These are phyloP conservation scores for Hyposoter dolosus DNA, from an alignment of 2,888 invertebrate species.

Conservation along the genomic window DNA sequence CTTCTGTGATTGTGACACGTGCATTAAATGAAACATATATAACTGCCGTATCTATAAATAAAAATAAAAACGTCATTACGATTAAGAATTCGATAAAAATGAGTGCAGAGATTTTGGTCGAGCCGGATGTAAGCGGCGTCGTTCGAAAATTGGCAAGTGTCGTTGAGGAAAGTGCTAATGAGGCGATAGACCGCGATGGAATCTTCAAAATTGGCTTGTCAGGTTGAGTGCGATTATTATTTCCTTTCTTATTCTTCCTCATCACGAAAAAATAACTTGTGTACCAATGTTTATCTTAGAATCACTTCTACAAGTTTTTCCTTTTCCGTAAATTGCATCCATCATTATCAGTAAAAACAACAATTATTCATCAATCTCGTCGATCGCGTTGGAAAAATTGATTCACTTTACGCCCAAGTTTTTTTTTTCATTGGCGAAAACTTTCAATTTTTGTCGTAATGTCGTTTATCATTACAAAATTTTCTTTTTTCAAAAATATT, in stretches of 20 bases:
- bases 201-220: slow-evolving; percentile 92
- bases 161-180: slow-evolving; percentile 89
- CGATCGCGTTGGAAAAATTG: too few species aligned
- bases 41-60: slow-evolving; percentile 1
- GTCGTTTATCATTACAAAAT: background rate
- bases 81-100: background rate
- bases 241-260: slow-evolving; percentile 3
- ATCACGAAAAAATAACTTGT: slow-evolving; percentile 9
- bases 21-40: background rate
- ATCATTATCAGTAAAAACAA: too few species aligned
- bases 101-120: slow-evolving; percentile 73
- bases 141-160: slow-evolving; percentile 87
- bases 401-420: background rate
- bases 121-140: slow-evolving; percentile 82
- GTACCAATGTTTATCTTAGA: background rate
- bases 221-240: slow-evolving; percentile 85
- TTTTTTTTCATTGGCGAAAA: background rate
- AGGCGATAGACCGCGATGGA: slow-evolving; percentile 88
- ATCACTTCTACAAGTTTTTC: background rate
- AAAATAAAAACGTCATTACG: background rate
- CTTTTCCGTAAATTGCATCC: background rate
- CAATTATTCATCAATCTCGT: background rate
- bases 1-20: background rate
- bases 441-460: too few species aligned
- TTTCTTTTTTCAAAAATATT: too few species aligned